Evolutionary conservation across 2,888 invertebrate genomes (phyloP), one percentile per base, ranked within the genome.

Genomic region (Meteorus cinctellus): DNA sequence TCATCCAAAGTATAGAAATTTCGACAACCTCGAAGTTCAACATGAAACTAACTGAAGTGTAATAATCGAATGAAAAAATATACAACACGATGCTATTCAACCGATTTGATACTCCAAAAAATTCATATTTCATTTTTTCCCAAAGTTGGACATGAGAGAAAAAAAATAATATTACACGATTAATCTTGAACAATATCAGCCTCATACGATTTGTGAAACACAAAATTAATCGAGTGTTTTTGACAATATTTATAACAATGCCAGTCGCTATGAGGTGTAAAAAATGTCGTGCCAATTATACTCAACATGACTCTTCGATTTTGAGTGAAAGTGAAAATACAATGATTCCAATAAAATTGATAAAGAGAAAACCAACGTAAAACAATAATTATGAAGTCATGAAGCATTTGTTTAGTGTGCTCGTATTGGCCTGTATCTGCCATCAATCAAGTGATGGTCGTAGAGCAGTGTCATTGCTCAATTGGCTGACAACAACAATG

Each of bases 321-420:
- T 41, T 41, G 8, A 41, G 12, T 41, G 12, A 41, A 41, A 41
- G 41, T 41, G 41, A 8, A 41, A 41, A 41, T 41, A 41, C 1
- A 41, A 41, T 12, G 12, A 41, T 48, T 48, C 1, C n/a, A 48
- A 16, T n/a, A 16, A 14, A 48, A 48, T 48, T 48, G 8, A 19
- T 55, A n/a, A 55, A 19, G n/a, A 55, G n/a, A 55, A 55, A 19
- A 19, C 41, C 41, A 8, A 24, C 55, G 55, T 55, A 10, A 55
- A 55, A n/a, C 10, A 24, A 55, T 19, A 60, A 79, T 27, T 71
- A 85, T 86, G 86, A 86, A 81, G 87, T 84, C 84, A 88, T 87
- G 87, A 86, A 85, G 86, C 77, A 81, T 78, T 74, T 82, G 70
- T 45, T 84, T 74, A 69, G 80, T 48, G 55, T 83, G 73, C 75